Percentiles rank a stretch among this genome's conserved stretches.
Conservation (phyloP, 2,113 vertebrate genomes). For the Neoarius graeffei region DNA sequence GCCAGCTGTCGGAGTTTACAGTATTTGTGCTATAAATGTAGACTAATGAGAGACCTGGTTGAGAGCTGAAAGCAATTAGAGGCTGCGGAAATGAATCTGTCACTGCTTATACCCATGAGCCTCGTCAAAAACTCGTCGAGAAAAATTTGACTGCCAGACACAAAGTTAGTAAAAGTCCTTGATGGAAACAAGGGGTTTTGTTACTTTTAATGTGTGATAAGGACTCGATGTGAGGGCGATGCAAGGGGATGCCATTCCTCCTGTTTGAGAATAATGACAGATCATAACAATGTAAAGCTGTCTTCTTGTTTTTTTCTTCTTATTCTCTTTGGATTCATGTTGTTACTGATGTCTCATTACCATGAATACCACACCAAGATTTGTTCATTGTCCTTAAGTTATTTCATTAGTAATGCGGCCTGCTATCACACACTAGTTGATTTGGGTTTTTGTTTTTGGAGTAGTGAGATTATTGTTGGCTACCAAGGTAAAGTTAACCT, state of each 20-base stretch:
- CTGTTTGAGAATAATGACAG: not conserved
- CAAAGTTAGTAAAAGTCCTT: constrained; percentile 67
- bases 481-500: not conserved
- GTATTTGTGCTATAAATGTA: constrained; percentile 53
- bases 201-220: constrained; percentile 27
- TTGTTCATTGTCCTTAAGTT: not conserved
- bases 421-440: not conserved
- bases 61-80: constrained; percentile 73
- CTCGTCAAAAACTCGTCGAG: constrained; percentile 67
- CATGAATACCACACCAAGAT: not conserved
- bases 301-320: not conserved
- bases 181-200: constrained; percentile 44
- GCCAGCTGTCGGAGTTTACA: constrained; percentile 49
- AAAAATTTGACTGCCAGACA: constrained; percentile 71
- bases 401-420: not conserved
- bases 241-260: not conserved
- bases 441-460: too few species aligned
- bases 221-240: not conserved
- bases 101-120: constrained; percentile 71
- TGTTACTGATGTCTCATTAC: constrained; percentile 1
- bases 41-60: constrained; percentile 52
- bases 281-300: not conserved
- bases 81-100: constrained; percentile 73
- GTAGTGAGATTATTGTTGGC: too few species aligned
- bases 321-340: not conserved